Conservation (phyloP, 2,888 invertebrate species). For the Cacoxenus indagator region DNA sequence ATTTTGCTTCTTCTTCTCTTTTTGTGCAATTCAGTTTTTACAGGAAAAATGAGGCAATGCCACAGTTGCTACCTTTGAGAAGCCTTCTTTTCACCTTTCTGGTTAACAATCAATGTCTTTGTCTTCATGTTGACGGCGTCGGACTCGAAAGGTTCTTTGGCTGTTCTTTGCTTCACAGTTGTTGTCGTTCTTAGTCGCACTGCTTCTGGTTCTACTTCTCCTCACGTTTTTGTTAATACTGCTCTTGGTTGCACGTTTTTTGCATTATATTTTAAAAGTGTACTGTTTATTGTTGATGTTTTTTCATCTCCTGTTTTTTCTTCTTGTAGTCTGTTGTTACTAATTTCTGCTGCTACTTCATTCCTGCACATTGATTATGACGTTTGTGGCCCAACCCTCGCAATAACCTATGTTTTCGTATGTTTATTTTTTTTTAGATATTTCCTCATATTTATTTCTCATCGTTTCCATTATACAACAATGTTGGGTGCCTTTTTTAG, state of each 20-base stretch:
- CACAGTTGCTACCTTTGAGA: constrained; percentile 9
- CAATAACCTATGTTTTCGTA: constrained; percentile 17
- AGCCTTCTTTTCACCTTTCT: constrained; percentile 9
- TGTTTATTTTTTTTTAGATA: background rate
- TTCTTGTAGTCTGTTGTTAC: constrained; percentile 18
- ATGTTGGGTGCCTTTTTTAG: background rate
- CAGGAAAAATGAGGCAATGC: background rate
- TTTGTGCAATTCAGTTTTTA: background rate
- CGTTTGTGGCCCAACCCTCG: constrained; percentile 30
- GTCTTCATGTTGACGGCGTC: constrained; percentile 17
- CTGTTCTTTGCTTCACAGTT: background rate
- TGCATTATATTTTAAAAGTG: constrained; percentile 23
- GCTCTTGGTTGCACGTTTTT: constrained; percentile 21
- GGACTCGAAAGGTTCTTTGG: constrained; percentile 30
- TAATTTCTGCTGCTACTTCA: constrained; percentile 8
- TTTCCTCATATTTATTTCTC: background rate
- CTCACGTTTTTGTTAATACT: constrained; percentile 2
- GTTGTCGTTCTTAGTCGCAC: background rate
- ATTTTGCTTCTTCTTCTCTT: background rate
- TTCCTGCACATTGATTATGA: constrained; percentile 33
- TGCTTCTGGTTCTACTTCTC: constrained; percentile 1
- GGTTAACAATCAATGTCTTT: background rate
- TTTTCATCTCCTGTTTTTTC: constrained; percentile 17
- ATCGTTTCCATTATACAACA: background rate
- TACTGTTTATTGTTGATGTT: constrained; percentile 26